phyloP scores from a whole-genome alignment of 1,140 invertebrate genomes.

The Aradophagus sp. region DNA sequence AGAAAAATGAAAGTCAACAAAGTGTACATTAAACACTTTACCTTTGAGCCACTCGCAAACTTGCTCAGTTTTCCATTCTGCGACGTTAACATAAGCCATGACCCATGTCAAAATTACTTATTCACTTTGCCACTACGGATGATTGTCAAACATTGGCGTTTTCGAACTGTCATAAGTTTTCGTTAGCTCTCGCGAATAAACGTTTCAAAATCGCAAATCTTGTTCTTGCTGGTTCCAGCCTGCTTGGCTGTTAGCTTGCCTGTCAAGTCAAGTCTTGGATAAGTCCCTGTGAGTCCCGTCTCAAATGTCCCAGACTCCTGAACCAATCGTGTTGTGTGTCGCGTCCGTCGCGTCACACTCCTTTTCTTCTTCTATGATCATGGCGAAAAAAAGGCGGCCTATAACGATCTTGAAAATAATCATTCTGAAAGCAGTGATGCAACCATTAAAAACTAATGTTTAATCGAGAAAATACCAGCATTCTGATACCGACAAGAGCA shows the following conservation, averaged over 20 bases:
- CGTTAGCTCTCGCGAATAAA: conserved; percentile 40
- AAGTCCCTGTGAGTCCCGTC: no score
- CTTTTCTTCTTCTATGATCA: conserved; percentile 9
- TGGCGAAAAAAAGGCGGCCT: no score
- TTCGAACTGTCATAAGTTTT: conserved; percentile 43
- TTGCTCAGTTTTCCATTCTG: conserved; percentile 94
- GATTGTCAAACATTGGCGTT: conserved; percentile 6
- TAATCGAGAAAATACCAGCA: no score
- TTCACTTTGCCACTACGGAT: conserved; percentile 26
- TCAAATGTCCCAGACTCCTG: no score
- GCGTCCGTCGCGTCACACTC: no score
- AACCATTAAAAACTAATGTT: no score
- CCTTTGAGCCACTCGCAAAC: conserved; percentile 95
- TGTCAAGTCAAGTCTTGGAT: conserved; percentile 26
- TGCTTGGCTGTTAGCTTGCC: conserved; percentile 17
- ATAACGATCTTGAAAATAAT: no score
- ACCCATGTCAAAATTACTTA: conserved; percentile 46
- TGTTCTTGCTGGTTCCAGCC: conserved; percentile 29
- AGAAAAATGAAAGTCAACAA: background rate
- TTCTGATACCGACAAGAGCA: no score
- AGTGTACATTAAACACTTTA: conserved; percentile 55
- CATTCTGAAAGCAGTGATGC: no score
- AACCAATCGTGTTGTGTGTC: conserved; percentile 17
- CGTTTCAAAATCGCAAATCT: conserved; percentile 9
- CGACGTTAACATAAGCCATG: conserved; percentile 92